Percentiles rank a stretch among this genome's conserved stretches.
phyloP scores from a whole-genome alignment of 2,888 invertebrate genomes.

The Hemicrepidius hirtus region DNA sequence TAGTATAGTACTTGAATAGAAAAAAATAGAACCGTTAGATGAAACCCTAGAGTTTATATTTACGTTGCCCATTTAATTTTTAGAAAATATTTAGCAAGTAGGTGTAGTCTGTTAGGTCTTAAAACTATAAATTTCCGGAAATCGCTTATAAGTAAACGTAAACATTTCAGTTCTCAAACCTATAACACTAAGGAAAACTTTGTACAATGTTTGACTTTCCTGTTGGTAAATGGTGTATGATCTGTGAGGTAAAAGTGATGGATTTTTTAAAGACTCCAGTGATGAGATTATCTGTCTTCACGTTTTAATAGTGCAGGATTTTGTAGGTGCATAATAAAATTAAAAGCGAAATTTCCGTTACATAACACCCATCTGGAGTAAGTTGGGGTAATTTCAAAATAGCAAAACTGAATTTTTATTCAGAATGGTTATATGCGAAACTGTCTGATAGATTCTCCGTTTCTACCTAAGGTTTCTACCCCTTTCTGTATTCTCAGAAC shows the following conservation, averaged over 20 bases:
- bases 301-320: background rate
- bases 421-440: no score
- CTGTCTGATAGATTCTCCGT: no score
- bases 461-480: no score
- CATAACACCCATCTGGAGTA: no score
- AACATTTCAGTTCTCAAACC: constrained; percentile 1
- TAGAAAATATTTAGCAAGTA: constrained; percentile 6
- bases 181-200: constrained; percentile 6
- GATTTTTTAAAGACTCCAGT: background rate
- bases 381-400: no score
- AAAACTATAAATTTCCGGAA: constrained; percentile 19
- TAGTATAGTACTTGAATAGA: background rate
- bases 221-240: constrained; percentile 13
- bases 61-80: background rate
- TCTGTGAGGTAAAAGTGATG: background rate
- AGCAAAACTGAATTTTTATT: no score
- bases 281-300: background rate
- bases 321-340: no score
- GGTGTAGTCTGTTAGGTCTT: constrained; percentile 12
- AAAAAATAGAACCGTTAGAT: no score
- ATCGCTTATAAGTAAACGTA: background rate
- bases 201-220: constrained; percentile 5
- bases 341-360: no score
- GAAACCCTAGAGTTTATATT: no score
- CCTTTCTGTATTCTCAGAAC: no score